A percentile compares a stretch with the other conserved stretches of the same genome.
Evolutionary conservation across 2,113 vertebrate species (phyloP).

Genomic region (Silurus asotus): DNA sequence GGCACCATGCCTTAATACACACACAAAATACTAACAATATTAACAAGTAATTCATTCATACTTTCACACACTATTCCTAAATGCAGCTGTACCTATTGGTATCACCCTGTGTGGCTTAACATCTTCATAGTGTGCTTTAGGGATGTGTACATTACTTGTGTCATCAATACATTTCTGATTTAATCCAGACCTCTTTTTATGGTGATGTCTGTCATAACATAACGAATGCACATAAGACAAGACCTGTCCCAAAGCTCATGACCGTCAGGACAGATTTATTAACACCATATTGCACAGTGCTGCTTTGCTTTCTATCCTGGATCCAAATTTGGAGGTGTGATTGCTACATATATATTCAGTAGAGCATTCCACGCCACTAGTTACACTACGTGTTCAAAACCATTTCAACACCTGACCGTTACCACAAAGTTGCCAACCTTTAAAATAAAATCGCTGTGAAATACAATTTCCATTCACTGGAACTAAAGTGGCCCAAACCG

Average conservation of each 20-base stretch:
- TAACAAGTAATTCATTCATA: neutral
- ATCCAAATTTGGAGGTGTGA: neutral
- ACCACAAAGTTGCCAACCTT: neutral
- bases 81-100: neutral
- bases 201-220: neutral
- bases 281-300: neutral
- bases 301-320: neutral
- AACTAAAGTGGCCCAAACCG: neutral
- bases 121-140: neutral
- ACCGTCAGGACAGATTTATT: neutral
- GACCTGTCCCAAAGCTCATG: no score
- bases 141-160: neutral
- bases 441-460: no score
- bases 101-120: neutral
- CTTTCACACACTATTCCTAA: neutral
- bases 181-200: neutral
- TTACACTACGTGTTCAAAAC: neutral
- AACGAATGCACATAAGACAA: neutral
- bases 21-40: neutral
- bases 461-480: neutral
- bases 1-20: neutral
- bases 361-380: neutral
- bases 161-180: neutral
- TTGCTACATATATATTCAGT: neutral
- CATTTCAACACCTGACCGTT: neutral